Conservation (phyloP, 2,888 invertebrate genomes). For the Pollenia amentaria region DNA sequence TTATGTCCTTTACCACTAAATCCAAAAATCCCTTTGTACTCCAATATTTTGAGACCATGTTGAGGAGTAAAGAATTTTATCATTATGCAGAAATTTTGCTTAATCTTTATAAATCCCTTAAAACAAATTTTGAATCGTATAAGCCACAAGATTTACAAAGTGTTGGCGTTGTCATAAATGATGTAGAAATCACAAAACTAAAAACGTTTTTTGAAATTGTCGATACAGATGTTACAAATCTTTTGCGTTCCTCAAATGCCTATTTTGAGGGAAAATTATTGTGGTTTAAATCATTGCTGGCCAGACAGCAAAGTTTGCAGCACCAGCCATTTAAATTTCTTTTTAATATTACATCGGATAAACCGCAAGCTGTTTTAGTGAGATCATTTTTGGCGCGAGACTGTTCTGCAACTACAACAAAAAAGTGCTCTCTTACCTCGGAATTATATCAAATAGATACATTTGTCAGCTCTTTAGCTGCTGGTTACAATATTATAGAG, state of each 20-base stretch:
- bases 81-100: conserved; percentile 87
- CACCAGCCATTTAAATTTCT: conserved; percentile 87
- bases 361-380: conserved; percentile 86
- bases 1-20: conserved; percentile 18
- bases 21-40: conserved; percentile 77
- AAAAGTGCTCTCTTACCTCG: background rate
- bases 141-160: conserved; percentile 84
- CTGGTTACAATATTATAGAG: conserved; percentile 83
- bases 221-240: conserved; percentile 86
- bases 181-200: conserved; percentile 87
- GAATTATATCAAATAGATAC: conserved; percentile 85
- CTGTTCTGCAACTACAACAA: background rate
- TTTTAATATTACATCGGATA: conserved; percentile 86
- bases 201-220: conserved; percentile 88
- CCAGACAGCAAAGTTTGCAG: conserved; percentile 88
- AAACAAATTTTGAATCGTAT: conserved; percentile 86
- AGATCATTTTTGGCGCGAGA: conserved; percentile 86
- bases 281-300: conserved; percentile 78
- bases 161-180: conserved; percentile 87
- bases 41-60: conserved; percentile 87
- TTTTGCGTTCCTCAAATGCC: conserved; percentile 72
- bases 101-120: conserved; percentile 86
- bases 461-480: conserved; percentile 86
- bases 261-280: conserved; percentile 72
- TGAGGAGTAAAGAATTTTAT: conserved; percentile 90